A percentile compares a stretch with the other conserved stretches of the same genome.
Evolutionary conservation across 2,113 vertebrate genomes (phyloP).

Genomic region (Gambusia affinis): DNA sequence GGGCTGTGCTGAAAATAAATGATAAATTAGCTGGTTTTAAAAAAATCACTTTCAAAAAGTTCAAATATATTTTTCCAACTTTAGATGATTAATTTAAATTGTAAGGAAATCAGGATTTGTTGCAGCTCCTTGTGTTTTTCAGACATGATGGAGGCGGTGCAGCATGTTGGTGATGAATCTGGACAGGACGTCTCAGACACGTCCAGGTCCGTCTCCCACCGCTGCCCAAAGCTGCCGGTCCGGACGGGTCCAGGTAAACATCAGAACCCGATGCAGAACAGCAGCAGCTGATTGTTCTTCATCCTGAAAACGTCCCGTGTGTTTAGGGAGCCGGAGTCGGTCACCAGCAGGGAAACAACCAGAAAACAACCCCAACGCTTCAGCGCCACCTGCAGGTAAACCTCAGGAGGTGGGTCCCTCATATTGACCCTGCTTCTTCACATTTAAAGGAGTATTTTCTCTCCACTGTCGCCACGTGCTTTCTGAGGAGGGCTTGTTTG

Average conservation of each 20-base stretch:
- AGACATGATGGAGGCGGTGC: slow-evolving; percentile 75
- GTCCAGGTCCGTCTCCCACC: slow-evolving; percentile 71
- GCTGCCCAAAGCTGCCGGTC: slow-evolving; percentile 44
- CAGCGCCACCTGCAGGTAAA: slow-evolving; percentile 63
- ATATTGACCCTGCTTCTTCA: too few relatives aligned
- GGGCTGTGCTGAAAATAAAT: too few relatives aligned
- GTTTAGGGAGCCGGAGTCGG: slow-evolving; percentile 13
- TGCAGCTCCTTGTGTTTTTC: background rate
- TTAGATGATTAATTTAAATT: background rate
- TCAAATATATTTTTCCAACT: too few relatives aligned
- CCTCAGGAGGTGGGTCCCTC: too few relatives aligned
- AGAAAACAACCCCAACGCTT: background rate
- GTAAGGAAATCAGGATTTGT: background rate
- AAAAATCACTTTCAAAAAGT: too few relatives aligned
- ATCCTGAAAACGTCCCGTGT: background rate
- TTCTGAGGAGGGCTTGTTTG: background rate
- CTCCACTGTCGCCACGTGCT: background rate
- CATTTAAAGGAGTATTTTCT: background rate
- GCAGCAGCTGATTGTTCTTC: background rate
- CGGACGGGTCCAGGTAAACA: slow-evolving; percentile 58
- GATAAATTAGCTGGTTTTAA: too few relatives aligned
- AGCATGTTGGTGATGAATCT: slow-evolving; percentile 78
- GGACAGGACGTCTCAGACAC: slow-evolving; percentile 77
- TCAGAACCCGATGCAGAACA: slow-evolving; percentile 75
- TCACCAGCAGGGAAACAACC: slow-evolving; percentile 21